Conservation (phyloP, 2,113 vertebrate genomes). For the Oostethus manadensis region DNA sequence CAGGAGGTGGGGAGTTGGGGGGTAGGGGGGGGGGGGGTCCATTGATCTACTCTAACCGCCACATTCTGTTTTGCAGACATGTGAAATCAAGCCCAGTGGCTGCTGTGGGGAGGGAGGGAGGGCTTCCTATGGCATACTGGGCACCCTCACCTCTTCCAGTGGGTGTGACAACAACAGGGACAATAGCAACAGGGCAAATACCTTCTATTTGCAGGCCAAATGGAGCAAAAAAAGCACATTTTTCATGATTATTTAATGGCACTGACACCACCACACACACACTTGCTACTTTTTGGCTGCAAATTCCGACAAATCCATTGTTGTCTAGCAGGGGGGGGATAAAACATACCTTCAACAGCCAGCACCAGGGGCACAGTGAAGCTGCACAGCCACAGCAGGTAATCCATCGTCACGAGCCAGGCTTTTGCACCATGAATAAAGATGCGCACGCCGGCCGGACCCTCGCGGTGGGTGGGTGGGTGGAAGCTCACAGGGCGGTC, state of each 20-base stretch:
- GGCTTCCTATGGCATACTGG: slow-evolving; percentile 22
- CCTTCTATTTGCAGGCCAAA: slow-evolving; percentile 21
- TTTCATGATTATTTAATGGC: too few relatives aligned
- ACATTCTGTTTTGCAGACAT: not conserved
- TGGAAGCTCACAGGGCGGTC: slow-evolving; percentile 48
- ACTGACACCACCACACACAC: not conserved
- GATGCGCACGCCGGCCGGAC: slow-evolving; percentile 52
- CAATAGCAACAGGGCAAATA: slow-evolving; percentile 63
- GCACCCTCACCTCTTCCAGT: slow-evolving; percentile 40
- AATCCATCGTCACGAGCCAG: slow-evolving; percentile 78
- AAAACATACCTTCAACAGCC: slow-evolving; percentile 72
- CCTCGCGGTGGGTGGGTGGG: slow-evolving; percentile 30
- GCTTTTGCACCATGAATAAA: slow-evolving; percentile 71
- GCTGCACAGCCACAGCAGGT: slow-evolving; percentile 76
- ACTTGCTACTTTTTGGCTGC: not conserved
- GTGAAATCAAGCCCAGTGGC: slow-evolving; percentile 7
- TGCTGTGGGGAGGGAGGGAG: not conserved
- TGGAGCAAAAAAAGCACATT: slow-evolving; percentile 19
- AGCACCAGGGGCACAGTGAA: slow-evolving; percentile 68
- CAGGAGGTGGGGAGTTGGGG: not conserved
- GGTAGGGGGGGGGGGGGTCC: slow-evolving; percentile 11
- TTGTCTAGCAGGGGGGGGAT: slow-evolving; percentile 15
- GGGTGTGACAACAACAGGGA: slow-evolving; percentile 65
- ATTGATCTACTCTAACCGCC: slow-evolving; percentile 30
- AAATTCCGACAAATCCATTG: slow-evolving; percentile 33